Conservation (phyloP, 2,113 vertebrate genomes). For the Panthera leo region DNA sequence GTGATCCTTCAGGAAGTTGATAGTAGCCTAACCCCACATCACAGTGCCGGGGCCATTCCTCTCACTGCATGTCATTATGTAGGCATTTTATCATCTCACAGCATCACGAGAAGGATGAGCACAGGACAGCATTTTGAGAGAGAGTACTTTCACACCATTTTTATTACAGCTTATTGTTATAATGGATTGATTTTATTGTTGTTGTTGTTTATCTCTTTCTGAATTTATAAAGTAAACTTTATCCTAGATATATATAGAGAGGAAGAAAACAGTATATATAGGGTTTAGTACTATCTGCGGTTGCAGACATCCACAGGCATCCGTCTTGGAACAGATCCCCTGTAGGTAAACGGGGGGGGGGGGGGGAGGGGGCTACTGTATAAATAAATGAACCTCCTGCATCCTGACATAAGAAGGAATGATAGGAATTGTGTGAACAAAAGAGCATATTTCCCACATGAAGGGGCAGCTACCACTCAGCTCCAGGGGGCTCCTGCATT, state of each 20-base stretch:
- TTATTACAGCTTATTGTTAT: not conserved
- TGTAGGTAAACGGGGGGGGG: not conserved
- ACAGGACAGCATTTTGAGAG: not conserved
- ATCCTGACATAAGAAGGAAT: not conserved
- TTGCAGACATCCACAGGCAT: not conserved
- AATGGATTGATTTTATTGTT: not conserved
- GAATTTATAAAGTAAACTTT: not conserved
- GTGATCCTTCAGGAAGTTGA: not conserved
- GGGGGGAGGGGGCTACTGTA: not conserved
- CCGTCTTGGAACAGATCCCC: not conserved
- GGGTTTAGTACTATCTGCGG: not conserved
- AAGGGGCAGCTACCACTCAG: not conserved
- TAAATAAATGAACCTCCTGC: not conserved
- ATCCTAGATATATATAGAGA: not conserved
- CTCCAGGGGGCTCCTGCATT: rapidly evolving
- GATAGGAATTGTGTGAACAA: not conserved
- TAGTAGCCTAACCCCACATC: not conserved
- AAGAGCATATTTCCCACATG: rapidly evolving
- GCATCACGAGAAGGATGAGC: not conserved
- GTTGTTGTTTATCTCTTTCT: not conserved
- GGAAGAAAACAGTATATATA: not conserved
- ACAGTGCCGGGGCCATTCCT: not conserved
- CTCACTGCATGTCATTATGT: not conserved
- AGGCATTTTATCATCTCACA: not conserved
- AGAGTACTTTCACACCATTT: not conserved